Evolutionary conservation across 2,888 invertebrate species (phyloP).

Genomic region (Aleiodes testaceus): DNA sequence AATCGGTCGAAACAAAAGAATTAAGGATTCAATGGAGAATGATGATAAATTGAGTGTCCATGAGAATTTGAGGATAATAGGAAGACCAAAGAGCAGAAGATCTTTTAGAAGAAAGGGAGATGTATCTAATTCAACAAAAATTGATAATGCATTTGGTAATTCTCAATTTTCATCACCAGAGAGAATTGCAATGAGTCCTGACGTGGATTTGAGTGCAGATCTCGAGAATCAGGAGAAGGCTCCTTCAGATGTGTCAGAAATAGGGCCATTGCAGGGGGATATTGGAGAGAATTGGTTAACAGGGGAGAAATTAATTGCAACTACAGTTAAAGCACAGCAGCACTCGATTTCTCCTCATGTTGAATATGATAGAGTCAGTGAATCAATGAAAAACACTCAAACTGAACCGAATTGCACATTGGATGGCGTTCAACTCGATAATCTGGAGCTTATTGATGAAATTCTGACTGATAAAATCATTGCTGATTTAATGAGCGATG

Average conservation of each 20-base stretch:
- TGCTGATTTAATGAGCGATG: not conserved
- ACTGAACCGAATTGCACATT: not conserved
- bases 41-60: not conserved
- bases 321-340: not conserved
- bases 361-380: not conserved
- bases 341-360: not conserved
- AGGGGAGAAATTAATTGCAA: not conserved
- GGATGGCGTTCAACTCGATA: not conserved
- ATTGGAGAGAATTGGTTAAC: not conserved
- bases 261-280: not conserved
- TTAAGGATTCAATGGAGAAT: not conserved
- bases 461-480: conserved; percentile 2
- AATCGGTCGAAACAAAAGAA: not conserved
- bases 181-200: too few species aligned
- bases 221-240: not conserved
- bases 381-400: not conserved
- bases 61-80: not conserved
- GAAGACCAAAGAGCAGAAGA: not conserved
- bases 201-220: too few species aligned
- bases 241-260: not conserved
- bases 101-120: too few species aligned
- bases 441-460: not conserved
- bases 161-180: too few species aligned
- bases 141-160: too few species aligned
- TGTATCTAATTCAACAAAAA: too few species aligned